Evolutionary conservation across 1,140 invertebrate genomes (phyloP).

Genomic region (Notospermus geniculatus): DNA sequence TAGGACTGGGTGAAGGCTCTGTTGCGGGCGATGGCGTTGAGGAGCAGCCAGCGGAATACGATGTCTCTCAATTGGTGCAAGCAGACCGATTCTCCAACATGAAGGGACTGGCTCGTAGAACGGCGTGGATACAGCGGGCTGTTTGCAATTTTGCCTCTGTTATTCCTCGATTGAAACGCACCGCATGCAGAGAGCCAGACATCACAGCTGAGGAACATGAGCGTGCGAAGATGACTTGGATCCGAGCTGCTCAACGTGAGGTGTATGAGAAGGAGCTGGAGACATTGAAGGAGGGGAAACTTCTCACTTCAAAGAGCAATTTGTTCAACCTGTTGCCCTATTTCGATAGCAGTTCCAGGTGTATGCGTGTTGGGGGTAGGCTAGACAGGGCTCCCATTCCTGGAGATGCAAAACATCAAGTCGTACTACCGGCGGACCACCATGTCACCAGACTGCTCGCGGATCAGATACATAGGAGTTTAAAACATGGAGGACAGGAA

Average conservation of each 20-base stretch:
- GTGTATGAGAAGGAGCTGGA: background rate
- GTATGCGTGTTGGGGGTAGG: conserved; percentile 1
- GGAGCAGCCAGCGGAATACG: too few relatives aligned
- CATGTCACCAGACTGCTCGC: background rate
- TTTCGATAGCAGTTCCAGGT: background rate
- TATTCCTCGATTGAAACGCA: background rate
- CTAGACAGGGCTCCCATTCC: background rate
- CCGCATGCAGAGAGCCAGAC: background rate
- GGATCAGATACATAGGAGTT: background rate
- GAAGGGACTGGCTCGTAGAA: background rate
- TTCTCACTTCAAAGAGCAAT: background rate
- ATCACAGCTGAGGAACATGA: background rate
- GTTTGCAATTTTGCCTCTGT: background rate
- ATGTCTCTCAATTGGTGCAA: too few relatives aligned
- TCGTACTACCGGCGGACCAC: conserved; percentile 3
- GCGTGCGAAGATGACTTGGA: background rate
- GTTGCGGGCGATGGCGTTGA: too few relatives aligned
- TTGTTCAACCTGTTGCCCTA: background rate
- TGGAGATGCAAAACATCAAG: conserved; percentile 1
- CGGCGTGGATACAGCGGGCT: background rate
- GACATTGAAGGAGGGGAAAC: background rate
- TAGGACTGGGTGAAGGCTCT: too few relatives aligned
- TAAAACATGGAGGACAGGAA: conserved; percentile 4
- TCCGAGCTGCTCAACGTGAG: background rate
- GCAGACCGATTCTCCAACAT: too few relatives aligned